Conservation (phyloP, 2,113 vertebrate genomes). For the Lanius collurio region DNA sequence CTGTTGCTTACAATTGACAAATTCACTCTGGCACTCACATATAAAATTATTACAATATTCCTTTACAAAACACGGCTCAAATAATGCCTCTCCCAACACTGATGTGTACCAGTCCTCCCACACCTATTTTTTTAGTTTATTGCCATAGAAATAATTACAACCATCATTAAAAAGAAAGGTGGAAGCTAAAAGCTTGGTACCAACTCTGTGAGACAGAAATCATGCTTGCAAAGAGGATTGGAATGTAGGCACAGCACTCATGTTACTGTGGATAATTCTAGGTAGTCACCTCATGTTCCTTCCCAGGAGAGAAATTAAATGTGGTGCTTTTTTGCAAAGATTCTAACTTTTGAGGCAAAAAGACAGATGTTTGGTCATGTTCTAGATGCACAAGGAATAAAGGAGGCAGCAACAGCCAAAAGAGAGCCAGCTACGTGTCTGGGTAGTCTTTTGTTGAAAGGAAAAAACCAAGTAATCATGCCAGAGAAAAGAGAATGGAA, state of each 20-base stretch:
- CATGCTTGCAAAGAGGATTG: fast-evolving
- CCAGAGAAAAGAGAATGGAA: not conserved
- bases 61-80: not conserved
- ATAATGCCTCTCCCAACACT: not conserved
- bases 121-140: not conserved
- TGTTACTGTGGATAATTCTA: not conserved
- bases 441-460: not conserved
- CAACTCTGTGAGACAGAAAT: not conserved
- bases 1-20: not conserved
- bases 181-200: not conserved
- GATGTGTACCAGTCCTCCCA: not conserved
- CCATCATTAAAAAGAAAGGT: not conserved
- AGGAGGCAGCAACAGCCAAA: not conserved
- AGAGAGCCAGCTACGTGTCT: not conserved
- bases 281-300: not conserved
- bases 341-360: not conserved
- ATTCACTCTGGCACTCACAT: not conserved
- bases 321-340: not conserved
- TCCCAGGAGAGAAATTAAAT: not conserved
- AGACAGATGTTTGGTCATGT: not conserved
- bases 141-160: not conserved
- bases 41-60: not conserved
- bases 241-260: not conserved
- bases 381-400: not conserved
- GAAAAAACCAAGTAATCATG: not conserved